These are phyloP conservation scores for Syrista parreyssii DNA, from an alignment of 2,888 invertebrate species.

Conservation along the genomic window DNA sequence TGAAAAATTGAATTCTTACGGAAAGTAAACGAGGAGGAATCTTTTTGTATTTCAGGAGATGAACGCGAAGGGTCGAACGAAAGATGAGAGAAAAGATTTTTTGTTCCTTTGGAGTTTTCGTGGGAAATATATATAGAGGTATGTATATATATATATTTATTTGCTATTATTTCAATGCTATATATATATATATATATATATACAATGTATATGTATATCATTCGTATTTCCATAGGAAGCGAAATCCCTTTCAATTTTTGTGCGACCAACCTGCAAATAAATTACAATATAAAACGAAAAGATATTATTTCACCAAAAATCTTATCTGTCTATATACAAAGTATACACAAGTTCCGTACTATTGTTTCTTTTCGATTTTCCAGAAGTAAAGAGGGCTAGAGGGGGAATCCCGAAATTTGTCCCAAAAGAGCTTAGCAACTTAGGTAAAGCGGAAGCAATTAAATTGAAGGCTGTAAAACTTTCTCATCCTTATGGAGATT, in stretches of 20 bases:
- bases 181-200: slow-evolving; percentile 9
- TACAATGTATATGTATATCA: background rate
- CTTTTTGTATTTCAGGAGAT: background rate
- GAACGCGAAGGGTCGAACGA: background rate
- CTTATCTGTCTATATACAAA: background rate
- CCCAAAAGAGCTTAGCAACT: background rate
- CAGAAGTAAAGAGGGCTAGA: background rate
- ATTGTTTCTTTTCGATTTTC: background rate
- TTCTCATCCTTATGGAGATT: background rate
- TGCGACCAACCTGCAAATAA: slow-evolving; percentile 14
- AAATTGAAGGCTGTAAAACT: background rate
- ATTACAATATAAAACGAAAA: slow-evolving; percentile 14
- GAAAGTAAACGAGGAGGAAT: background rate
- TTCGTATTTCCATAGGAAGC: slow-evolving; percentile 16
- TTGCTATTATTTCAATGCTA: background rate
- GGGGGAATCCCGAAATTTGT: background rate
- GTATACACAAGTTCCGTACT: background rate
- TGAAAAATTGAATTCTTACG: background rate
- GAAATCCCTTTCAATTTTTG: slow-evolving; percentile 13
- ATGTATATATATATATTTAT: background rate
- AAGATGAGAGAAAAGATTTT: background rate
- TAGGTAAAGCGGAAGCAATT: background rate
- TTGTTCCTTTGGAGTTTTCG: background rate
- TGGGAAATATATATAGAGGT: background rate
- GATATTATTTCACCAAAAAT: slow-evolving; percentile 4